Conservation (phyloP, 1,140 invertebrate species). For the Diorhabda carinulata region DNA sequence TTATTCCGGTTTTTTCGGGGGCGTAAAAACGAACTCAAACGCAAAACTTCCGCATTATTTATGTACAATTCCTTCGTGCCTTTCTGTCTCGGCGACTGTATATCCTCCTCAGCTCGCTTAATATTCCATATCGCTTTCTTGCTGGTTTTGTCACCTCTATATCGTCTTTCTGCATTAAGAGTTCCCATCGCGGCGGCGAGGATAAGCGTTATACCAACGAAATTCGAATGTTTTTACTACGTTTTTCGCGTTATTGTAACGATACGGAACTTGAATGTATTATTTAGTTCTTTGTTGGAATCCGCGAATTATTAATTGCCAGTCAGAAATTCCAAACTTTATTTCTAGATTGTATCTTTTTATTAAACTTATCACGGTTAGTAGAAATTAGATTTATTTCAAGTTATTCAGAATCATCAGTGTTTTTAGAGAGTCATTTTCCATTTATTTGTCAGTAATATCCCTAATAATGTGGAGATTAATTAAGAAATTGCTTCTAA, state of each 20-base stretch:
- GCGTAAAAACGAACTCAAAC: constrained; percentile 16
- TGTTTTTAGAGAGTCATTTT: too few species aligned
- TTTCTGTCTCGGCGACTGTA: constrained; percentile 25
- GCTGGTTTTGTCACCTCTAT: constrained; percentile 31
- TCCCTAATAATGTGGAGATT: too few species aligned
- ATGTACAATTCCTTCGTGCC: constrained; percentile 27
- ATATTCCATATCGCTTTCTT: constrained; percentile 31
- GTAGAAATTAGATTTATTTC: too few species aligned
- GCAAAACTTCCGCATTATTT: constrained; percentile 34
- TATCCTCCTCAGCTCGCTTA: constrained; percentile 25
- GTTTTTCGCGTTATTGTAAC: background rate
- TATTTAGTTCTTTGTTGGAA: background rate
- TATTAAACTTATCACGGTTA: too few species aligned
- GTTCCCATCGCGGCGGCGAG: constrained; percentile 16
- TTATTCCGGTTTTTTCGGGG: constrained; percentile 20
- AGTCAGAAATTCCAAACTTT: too few species aligned
- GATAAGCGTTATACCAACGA: constrained; percentile 22
- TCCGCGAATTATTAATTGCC: background rate
- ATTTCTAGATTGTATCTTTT: too few species aligned
- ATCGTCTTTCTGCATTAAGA: constrained; percentile 29
- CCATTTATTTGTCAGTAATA: too few species aligned
- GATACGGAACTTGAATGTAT: background rate
- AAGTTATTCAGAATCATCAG: too few species aligned
- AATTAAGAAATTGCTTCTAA: too few species aligned
- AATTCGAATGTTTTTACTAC: constrained; percentile 5